Percentiles rank a stretch among this genome's conserved stretches.
These are phyloP conservation scores for Lissocephala sabroskyi DNA, from an alignment of 2,888 invertebrate genomes.

Conservation along the genomic window DNA sequence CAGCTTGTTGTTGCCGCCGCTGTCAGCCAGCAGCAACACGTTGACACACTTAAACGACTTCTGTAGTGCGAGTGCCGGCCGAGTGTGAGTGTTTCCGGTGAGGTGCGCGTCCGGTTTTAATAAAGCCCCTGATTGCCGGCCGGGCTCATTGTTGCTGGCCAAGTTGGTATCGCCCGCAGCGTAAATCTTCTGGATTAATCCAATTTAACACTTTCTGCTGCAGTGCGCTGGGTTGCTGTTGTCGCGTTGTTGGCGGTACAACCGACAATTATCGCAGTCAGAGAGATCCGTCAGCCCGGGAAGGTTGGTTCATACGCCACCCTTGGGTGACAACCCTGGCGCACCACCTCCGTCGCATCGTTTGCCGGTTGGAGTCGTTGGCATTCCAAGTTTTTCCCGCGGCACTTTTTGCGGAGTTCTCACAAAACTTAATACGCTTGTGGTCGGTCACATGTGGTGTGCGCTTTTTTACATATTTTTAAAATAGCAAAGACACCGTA, in stretches of 20 bases:
- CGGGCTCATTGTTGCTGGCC: slow-evolving; percentile 45
- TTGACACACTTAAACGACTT: slow-evolving; percentile 43
- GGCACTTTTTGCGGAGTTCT: slow-evolving; percentile 30
- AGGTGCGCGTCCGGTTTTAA: slow-evolving; percentile 66
- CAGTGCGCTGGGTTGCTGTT: slow-evolving; percentile 33
- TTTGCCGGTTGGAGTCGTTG: too few species aligned
- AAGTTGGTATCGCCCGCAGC: slow-evolving; percentile 69
- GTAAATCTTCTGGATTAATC: slow-evolving; percentile 71
- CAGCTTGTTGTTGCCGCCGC: slow-evolving; percentile 32
- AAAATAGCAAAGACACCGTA: slow-evolving; percentile 47
- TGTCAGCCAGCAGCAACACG: slow-evolving; percentile 36
- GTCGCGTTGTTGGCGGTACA: slow-evolving; percentile 3
- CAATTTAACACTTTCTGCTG: slow-evolving; percentile 70
- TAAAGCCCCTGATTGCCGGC: slow-evolving; percentile 39
- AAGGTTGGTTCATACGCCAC: too few species aligned
- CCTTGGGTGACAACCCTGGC: too few species aligned
- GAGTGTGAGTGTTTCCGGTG: slow-evolving; percentile 52
- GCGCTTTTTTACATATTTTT: slow-evolving; percentile 43
- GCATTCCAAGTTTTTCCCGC: too few species aligned
- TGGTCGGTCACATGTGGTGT: slow-evolving; percentile 66
- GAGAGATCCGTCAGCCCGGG: too few species aligned
- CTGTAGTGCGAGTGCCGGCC: slow-evolving; percentile 3
- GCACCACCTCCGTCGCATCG: too few species aligned
- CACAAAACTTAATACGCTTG: slow-evolving; percentile 59
- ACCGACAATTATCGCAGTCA: too few species aligned